Base-by-base conservation (phyloP, 2,797 vertebrate genomes). In the Anguilla marmorata region DNA sequence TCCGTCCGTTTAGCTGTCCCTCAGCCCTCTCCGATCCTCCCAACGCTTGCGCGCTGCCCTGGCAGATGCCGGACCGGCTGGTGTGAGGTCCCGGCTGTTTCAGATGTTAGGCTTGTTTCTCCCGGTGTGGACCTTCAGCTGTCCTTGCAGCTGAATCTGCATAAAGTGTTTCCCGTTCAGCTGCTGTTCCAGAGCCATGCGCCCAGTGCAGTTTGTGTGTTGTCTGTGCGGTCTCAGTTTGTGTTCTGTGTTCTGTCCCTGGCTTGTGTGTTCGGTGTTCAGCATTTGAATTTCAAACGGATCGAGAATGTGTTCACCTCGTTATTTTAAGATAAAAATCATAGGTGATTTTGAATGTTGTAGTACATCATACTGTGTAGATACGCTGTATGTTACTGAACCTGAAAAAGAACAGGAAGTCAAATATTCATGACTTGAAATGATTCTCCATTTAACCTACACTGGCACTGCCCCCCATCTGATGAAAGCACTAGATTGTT, bases 171-270 rank as follows among this genome's bases (percentile, higher is more conserved):
- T 37, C 45, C 37, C 88, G 72, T 86, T 86, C 89, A 89, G 58
- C 87, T 90, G 56, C 84, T 89, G 90, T 79, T 21, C 74, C 74
- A 19, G 7, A 30, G 12, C n/a, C 84, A 21, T 54, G 60, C 9
- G 19, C 24, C 11, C 16, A 33, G 12, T 87, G 79, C 66, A 30
- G 45, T 87, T 33, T 83, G 54, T 56, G 85, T 89, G 33, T 87
- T 87, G 85, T 88, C 85, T 27, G 89, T 93, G 54, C 63, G 91
- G 60, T 86, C 84, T 90, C 86, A 52, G 91, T 86, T 27, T 85
- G 88, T 88, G 52, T 85, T 56, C 69, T 89, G 37, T 89, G 82
- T 84, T 84, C 12, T 12, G 24, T n/a, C 41, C 74, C 82, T 45
- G 69, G 27, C 54, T 27, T 83, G 58, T 45, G 80, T 86, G 76